Evolutionary conservation across 2,888 invertebrate species (phyloP), one percentile per base, ranked within the genome.

Genomic region (Ichneumoninae sp.): DNA sequence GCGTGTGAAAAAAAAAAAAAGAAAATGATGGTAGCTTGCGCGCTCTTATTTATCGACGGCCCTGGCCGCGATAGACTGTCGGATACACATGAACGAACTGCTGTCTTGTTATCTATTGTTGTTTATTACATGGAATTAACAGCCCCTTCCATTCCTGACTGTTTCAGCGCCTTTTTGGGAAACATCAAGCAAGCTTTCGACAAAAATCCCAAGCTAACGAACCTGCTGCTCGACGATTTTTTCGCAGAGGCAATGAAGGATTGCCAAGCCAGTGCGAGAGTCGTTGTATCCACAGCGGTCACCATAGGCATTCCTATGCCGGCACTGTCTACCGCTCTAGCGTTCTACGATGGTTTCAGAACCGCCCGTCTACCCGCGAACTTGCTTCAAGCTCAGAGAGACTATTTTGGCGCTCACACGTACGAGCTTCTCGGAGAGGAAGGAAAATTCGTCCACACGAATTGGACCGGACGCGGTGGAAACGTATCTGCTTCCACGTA

Each of bases 391-490:
- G 98, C 99, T 0, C 99, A 99, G 93, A 95, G 99, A 52, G 99
- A 99, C 94, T 99, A 98, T 93, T 99, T 99, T 92, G 99, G 99
- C 1, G 99, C 99, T 0, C 99, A 99, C 94, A 99, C 99, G 0
- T 99, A 99, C 92, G 99, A 99, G 94, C 94, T 99, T 77, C 94
- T 98, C 77, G 95, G 95, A 4, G 94, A 97, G 85, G 99, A 99
- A 65, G 99, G 99, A 3, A 96, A 95, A 89, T 99, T 97, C 93
- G 96, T 98, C 3, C 99, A 99, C 94, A 99, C 99, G 86, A 99
- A 99, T 94, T 99, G 99, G 99, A 99, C 99, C 10, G 99, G 99
- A 16, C 98, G 97, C 89, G 99, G 99, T 44, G 99, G 99, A 84
- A 97, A 98, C 91, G 98, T 98, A 4, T 98, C 98, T 1, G 98